These are phyloP conservation scores for Vespertilio murinus DNA, from an alignment of 2,797 vertebrate species.

Conservation along the genomic window DNA sequence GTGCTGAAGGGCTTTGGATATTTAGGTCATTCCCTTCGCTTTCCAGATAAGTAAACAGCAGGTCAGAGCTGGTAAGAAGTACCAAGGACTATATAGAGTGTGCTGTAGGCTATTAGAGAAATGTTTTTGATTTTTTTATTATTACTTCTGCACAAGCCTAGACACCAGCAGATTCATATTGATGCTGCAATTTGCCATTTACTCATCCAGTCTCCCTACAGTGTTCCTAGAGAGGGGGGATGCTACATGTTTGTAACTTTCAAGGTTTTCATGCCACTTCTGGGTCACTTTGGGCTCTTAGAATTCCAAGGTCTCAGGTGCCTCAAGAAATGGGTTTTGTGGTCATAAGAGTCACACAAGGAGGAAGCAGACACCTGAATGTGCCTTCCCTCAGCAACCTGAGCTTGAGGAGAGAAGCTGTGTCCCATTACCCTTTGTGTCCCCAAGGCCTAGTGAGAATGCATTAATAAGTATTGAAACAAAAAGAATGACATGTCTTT, in stretches of 20 bases:
- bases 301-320: not conserved
- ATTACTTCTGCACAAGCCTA: not conserved
- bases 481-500: not conserved
- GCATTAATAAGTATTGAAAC: not conserved
- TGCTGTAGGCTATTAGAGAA: not conserved
- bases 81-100: not conserved
- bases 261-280: not conserved
- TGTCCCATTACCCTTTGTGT: not conserved
- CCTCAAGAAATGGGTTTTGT: not conserved
- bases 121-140: not conserved
- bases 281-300: not conserved
- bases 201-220: not conserved
- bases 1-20: not conserved
- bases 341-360: not conserved
- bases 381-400: not conserved
- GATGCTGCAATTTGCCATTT: not conserved
- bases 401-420: not conserved
- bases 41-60: slow-evolving; percentile 31
- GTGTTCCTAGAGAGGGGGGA: not conserved
- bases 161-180: not conserved
- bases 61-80: not conserved
- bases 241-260: not conserved
- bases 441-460: not conserved
- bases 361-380: not conserved
- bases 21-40: not conserved